These are phyloP conservation scores for Protobothrops flavoviridis DNA, from an alignment of 2,113 vertebrate genomes.

Conservation along the genomic window DNA sequence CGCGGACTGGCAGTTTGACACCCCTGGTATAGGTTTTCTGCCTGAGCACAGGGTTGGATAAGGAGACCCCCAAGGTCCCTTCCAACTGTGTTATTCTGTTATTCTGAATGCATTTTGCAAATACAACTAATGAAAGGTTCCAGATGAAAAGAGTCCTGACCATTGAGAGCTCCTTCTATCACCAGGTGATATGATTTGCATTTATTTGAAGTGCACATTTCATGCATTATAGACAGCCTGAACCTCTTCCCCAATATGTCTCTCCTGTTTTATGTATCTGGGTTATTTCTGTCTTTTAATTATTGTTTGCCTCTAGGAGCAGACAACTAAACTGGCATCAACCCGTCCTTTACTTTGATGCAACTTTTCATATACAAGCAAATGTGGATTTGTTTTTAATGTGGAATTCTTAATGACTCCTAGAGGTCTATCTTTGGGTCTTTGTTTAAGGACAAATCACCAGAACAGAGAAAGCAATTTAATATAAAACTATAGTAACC, in stretches of 20 bases:
- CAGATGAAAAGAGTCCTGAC: background rate
- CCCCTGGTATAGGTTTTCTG: no score
- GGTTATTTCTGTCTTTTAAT: background rate
- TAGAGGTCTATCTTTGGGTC: background rate
- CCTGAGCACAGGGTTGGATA: background rate
- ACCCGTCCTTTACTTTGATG: background rate
- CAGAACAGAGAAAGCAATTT: background rate
- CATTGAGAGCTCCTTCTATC: background rate
- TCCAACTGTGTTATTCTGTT: background rate
- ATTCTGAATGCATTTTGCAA: background rate
- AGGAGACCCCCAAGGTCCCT: background rate
- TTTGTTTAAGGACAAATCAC: background rate
- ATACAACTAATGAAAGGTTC: background rate
- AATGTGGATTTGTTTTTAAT: background rate
- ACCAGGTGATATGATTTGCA: background rate
- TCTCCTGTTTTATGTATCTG: background rate
- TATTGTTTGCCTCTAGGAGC: background rate
- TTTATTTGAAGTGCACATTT: background rate
- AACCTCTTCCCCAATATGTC: background rate
- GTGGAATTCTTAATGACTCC: background rate
- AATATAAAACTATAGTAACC: background rate
- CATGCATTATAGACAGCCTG: background rate
- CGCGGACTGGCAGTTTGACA: no score
- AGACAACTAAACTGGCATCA: background rate
- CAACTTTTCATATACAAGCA: constrained; percentile 3